Base-by-base conservation (phyloP, 2,113 vertebrate genomes). In the Xenopus laevis region DNA sequence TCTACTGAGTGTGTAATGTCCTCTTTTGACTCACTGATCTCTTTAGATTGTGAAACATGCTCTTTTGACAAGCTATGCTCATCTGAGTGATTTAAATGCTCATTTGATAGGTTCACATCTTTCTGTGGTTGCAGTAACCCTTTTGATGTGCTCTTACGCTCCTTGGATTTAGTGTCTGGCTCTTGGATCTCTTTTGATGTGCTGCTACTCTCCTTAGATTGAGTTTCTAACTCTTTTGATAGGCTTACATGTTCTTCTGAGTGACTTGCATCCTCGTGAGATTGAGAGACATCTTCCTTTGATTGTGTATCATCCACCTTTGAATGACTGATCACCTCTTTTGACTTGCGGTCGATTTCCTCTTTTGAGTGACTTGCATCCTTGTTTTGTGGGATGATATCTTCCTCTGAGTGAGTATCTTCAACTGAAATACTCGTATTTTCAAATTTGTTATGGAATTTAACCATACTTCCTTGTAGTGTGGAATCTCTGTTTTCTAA, bases 201-300 rank as follows among this genome's bases (percentile, higher is more conserved):
- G 27, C 20, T 69, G 52, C 44, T 55, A 17, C 20, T 40, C 44
- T 65, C 40, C 18, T 65, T 45, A 15, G 44, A 18, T 7, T 65
- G 40, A 21, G 78, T 87, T 2, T 8, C 13, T n/a, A 9, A 16
- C 8, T 55, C 53, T 2, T 1, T 13, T 4, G 65, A 46, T 7
- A 18, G 20, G 12, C 78, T 78, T 0, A 33, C 2, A 3, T 17
- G 13, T 20, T 65, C 44, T 46, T 20, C 45, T 11, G 45, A 45
- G 15, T 16, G 16, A 21, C 0, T 45, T 55, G 53, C 17, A 15
- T 81, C 79, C 52, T 89, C 78, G 0, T 81, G 82, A 0, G 87
- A 89, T 71, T 81, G 84, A 0, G 83, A 83, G 13, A 12, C 20
- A 18, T 65, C 63, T 46, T 65, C 40, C 18, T 46, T 45, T 18